A percentile compares a stretch with the other conserved stretches of the same genome.
phyloP scores from a whole-genome alignment of 2,113 vertebrate genomes.

The Melozone crissalis region DNA sequence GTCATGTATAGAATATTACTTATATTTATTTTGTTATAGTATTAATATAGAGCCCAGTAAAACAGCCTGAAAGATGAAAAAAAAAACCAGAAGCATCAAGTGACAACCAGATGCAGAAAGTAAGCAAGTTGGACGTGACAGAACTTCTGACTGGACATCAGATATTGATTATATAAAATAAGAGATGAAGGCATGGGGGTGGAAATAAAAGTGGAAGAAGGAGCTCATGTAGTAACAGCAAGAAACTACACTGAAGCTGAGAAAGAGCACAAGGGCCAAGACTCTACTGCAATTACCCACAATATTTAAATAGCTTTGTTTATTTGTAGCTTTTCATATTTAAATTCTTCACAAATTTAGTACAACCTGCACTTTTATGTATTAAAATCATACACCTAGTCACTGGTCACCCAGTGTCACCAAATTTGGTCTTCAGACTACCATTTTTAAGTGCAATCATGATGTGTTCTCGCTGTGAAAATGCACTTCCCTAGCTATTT shows the following conservation, averaged over 20 bases:
- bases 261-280: background rate
- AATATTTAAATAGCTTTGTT: background rate
- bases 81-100: background rate
- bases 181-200: background rate
- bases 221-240: background rate
- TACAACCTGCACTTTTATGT: background rate
- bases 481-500: background rate
- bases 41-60: background rate
- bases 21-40: background rate
- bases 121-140: background rate
- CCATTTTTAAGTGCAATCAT: background rate
- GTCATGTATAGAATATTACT: background rate
- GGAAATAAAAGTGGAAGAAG: background rate
- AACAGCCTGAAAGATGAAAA: background rate
- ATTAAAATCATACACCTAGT: background rate
- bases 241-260: background rate
- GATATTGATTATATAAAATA: background rate
- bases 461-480: background rate
- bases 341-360: background rate
- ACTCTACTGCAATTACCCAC: background rate
- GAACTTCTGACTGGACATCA: background rate
- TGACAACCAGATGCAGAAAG: background rate
- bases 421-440: background rate
- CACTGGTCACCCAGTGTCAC: background rate
- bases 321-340: background rate